These are phyloP conservation scores for Siniperca scherzeri DNA, from an alignment of 2,797 vertebrate genomes.

Conservation along the genomic window DNA sequence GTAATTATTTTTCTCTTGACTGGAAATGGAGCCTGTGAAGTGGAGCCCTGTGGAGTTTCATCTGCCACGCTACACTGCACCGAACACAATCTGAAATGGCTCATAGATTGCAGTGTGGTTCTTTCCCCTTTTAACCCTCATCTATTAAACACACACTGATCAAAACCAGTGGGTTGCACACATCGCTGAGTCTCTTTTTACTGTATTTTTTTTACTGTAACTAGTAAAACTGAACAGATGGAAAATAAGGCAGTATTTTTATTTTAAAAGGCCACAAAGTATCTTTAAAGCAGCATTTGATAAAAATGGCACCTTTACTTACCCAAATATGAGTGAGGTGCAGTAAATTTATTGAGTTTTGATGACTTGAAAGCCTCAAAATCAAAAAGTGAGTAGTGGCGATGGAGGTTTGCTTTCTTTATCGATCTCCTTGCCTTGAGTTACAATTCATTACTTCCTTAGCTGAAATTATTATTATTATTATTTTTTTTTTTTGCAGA, in stretches of 20 bases:
- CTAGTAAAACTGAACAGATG: background rate
- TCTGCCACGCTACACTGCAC: conserved; percentile 30
- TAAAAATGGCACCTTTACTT: conserved; percentile 2
- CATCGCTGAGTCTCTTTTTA: background rate
- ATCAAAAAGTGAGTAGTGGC: background rate
- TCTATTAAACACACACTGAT: too few relatives aligned
- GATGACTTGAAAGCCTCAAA: conserved; percentile 5
- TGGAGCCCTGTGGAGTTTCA: conserved; percentile 50
- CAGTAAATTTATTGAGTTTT: background rate
- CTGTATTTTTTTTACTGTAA: too few relatives aligned
- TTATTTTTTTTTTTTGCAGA: background rate
- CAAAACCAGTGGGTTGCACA: too few relatives aligned
- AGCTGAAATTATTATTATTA: background rate
- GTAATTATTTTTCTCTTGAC: conserved; percentile 60
- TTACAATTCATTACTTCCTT: background rate
- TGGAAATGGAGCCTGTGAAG: conserved; percentile 52
- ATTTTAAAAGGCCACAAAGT: conserved; percentile 11
- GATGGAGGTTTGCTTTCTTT: background rate
- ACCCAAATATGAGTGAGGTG: background rate
- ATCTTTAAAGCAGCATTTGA: conserved; percentile 3
- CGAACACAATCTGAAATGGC: too few relatives aligned
- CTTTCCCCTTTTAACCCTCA: too few relatives aligned
- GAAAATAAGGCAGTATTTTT: conserved; percentile 16
- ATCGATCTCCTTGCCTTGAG: background rate
- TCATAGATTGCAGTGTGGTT: too few relatives aligned